phyloP scores from a whole-genome alignment of 2,888 invertebrate species.

The Melinaea menophilus region DNA sequence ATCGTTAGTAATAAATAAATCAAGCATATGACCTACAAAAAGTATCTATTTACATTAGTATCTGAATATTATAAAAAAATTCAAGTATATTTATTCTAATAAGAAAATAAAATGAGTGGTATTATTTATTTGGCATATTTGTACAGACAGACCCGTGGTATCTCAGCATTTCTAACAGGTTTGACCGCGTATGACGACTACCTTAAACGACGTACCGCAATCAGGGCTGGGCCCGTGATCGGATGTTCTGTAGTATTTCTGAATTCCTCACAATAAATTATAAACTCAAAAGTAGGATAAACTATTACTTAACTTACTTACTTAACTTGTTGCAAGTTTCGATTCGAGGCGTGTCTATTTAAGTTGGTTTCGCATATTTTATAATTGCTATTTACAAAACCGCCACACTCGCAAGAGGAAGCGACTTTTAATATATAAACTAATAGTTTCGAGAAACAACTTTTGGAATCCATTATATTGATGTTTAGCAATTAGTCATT shows the following conservation, averaged over 20 bases:
- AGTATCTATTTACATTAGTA: too few species aligned
- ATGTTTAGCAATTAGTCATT: neutral
- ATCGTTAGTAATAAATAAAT: too few species aligned
- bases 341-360: neutral
- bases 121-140: constrained; percentile 19
- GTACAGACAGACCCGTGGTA: constrained; percentile 33
- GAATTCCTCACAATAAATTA: constrained; percentile 21
- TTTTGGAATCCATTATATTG: neutral
- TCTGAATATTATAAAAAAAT: too few species aligned
- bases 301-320: constrained; percentile 4
- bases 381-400: constrained; percentile 4
- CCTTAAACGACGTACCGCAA: constrained; percentile 53
- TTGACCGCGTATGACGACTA: constrained; percentile 44
- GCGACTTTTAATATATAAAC: constrained; percentile 2
- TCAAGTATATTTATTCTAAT: too few species aligned
- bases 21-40: too few species aligned
- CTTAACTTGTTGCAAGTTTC: constrained; percentile 2
- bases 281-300: constrained; percentile 4
- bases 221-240: constrained; percentile 35
- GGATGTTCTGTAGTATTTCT: constrained; percentile 39
- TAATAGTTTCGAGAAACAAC: neutral
- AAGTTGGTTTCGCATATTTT: constrained; percentile 6
- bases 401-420: constrained; percentile 2
- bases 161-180: constrained; percentile 57
- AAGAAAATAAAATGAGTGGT: neutral